Evolutionary conservation across 2,797 vertebrate species (phyloP), one percentile per base, ranked within the genome.

Genomic region (Falco concolor): DNA sequence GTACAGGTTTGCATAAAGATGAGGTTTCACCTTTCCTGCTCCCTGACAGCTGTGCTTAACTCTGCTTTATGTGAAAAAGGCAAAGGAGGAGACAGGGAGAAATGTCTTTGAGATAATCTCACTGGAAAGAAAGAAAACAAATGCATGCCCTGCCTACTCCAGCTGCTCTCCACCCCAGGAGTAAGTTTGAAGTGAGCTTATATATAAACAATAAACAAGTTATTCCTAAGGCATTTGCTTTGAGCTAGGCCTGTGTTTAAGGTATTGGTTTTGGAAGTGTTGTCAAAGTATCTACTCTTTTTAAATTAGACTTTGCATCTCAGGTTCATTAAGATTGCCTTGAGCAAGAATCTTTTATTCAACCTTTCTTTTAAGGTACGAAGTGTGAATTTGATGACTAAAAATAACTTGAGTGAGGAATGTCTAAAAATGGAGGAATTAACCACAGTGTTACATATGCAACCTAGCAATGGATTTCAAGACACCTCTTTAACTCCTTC

Each of bases 151-250:
- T 91, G 81, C 80, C 88, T 91, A 74, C 64, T 87, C 68, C 91
- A 95, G 84, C 86, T 96, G 87, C 63, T 84, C 70, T 89, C 84
- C 64, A 94, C 88, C 91, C 64, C 83, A 93, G 49, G 87, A 97
- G 80, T 84, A 95, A 87, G 88, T 87, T 92, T 97, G 95, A 95
- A 95, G 91, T 93, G 9, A 96, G 90, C 19, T 97, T 94, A 90
- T 87, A 85, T 76, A 77, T 96, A 96, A 96, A 96, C 90, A 96
- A 94, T 91, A 96, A 97, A 93, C 90, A 96, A 94, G 78, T 83
- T 95, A 85, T 89, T 95, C 81, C 84, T 91, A 90, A 60, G 94
- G 56, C 80, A 79, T 90, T 90, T 93, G 80, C 94, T 95, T 95
- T 96, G 81, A 96, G 94, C 67, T 84, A 63, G 49, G 77, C 56